Evolutionary conservation across 2,113 vertebrate genomes (phyloP).

Genomic region (Delphinus delphis): DNA sequence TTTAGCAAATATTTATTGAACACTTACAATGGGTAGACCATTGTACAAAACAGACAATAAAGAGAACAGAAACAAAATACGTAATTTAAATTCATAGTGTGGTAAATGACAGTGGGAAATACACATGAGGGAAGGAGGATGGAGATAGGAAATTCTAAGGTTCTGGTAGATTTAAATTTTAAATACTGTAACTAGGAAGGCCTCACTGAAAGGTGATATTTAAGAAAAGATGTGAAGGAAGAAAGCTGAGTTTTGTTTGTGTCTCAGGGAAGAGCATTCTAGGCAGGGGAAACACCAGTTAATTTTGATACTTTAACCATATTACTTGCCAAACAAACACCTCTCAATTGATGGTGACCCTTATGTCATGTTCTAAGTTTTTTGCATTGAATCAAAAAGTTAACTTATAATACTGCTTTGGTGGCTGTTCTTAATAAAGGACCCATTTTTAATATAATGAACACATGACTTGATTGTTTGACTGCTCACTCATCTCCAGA

Average conservation of each 20-base stretch:
- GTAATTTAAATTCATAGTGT: not conserved
- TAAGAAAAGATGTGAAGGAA: not conserved
- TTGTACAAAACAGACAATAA: not conserved
- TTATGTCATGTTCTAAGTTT: not conserved
- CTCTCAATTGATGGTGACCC: not conserved
- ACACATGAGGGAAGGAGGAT: not conserved
- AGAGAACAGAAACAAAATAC: accelerated
- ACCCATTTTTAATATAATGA: not conserved
- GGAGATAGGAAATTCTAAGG: not conserved
- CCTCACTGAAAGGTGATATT: not conserved
- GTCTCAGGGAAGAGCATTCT: not conserved
- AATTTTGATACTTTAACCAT: not conserved
- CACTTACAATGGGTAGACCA: not conserved
- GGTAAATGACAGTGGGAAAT: not conserved
- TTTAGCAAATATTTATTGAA: not conserved
- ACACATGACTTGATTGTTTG: not conserved
- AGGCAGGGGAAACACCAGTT: not conserved
- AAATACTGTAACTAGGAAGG: not conserved
- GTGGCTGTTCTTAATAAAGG: not conserved
- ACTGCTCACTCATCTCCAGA: not conserved
- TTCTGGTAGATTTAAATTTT: not conserved
- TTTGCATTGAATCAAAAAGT: not conserved
- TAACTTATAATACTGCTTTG: not conserved
- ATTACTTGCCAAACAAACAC: not conserved
- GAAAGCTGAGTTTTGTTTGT: not conserved